A percentile compares a stretch with the other conserved stretches of the same genome.
Conservation (phyloP, 2,797 vertebrate species). For the Setipinna tenuifilis region DNA sequence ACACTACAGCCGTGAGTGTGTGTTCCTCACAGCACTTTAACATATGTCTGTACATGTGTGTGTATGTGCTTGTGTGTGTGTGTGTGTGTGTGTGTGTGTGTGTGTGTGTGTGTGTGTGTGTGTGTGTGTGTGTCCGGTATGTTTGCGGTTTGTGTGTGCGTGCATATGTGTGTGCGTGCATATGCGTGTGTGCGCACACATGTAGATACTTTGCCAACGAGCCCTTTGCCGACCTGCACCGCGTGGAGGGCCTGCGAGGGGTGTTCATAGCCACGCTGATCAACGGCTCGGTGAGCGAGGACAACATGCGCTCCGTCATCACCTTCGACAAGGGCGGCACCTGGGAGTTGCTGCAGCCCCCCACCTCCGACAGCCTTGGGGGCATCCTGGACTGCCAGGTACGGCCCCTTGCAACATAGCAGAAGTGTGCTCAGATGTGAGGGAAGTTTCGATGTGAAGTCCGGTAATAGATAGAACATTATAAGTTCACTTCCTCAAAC, state of each 20-base stretch:
- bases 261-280: slow-evolving; percentile 94
- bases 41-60: neutral
- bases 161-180: neutral
- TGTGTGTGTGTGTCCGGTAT: slow-evolving; percentile 31
- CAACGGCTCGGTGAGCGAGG: slow-evolving; percentile 89
- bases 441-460: no score
- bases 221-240: slow-evolving; percentile 93
- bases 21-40: neutral
- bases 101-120: slow-evolving; percentile 26
- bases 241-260: slow-evolving; percentile 90
- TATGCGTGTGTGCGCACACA: slow-evolving; percentile 11
- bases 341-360: slow-evolving; percentile 94
- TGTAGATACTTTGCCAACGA: slow-evolving; percentile 93
- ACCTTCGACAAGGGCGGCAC: slow-evolving; percentile 98
- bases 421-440: no score
- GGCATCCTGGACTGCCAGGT: slow-evolving; percentile 89
- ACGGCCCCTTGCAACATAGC: no score
- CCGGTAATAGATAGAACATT: no score
- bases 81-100: slow-evolving; percentile 30
- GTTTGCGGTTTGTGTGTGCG: neutral
- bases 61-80: neutral
- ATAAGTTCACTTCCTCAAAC: no score
- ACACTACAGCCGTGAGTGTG: neutral
- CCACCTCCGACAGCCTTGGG: slow-evolving; percentile 84
- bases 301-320: slow-evolving; percentile 97